phyloP scores from a whole-genome alignment of 2,113 vertebrate species.

The Otolemur garnettii region DNA sequence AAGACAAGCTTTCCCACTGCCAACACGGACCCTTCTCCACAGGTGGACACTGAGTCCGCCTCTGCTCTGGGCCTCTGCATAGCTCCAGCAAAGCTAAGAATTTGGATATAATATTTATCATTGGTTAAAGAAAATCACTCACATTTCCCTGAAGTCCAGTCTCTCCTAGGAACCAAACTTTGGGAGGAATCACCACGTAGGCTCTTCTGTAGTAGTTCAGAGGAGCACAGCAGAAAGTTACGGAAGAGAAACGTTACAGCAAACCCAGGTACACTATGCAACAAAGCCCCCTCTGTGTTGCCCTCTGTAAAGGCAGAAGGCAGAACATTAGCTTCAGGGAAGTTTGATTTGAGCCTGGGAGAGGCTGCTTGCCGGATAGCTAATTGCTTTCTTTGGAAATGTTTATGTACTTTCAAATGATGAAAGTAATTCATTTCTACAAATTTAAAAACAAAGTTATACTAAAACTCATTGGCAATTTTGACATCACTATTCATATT shows the following conservation, averaged over 20 bases:
- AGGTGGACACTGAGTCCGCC: background rate
- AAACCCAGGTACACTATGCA: background rate
- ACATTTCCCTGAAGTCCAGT: background rate
- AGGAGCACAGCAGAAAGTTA: background rate
- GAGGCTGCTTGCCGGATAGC: background rate
- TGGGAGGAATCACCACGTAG: background rate
- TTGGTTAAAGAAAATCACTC: background rate
- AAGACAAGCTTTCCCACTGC: background rate
- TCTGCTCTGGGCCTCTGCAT: background rate
- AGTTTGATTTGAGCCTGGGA: background rate
- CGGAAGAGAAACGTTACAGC: background rate
- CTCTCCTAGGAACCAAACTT: background rate
- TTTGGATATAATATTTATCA: slow-evolving; percentile 2
- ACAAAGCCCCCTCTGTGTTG: background rate
- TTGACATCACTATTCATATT: background rate
- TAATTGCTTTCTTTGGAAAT: background rate
- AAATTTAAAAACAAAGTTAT: background rate
- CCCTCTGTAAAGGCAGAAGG: background rate
- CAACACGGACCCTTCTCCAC: background rate
- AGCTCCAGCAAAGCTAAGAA: background rate
- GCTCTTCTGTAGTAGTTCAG: background rate
- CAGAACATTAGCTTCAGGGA: background rate
- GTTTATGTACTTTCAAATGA: background rate
- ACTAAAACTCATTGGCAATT: background rate
- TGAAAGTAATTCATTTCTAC: background rate